Evolutionary conservation across 2,113 vertebrate genomes (phyloP).

Genomic region (Sterna hirundo): DNA sequence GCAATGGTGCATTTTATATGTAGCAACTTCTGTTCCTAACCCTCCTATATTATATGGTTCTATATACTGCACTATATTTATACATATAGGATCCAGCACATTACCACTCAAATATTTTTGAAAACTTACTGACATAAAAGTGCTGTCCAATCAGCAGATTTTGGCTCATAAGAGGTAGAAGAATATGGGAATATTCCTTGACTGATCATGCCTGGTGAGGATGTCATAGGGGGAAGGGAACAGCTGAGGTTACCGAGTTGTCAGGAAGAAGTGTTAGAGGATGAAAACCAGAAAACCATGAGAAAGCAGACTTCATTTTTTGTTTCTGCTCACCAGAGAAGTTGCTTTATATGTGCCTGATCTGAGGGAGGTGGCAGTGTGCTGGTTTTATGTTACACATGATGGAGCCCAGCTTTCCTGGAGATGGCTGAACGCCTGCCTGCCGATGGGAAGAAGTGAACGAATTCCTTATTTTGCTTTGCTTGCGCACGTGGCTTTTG

Average conservation of each 20-base stretch:
- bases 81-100: neutral
- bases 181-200: neutral
- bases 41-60: neutral
- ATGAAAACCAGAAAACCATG: neutral
- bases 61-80: neutral
- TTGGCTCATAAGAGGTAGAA: neutral
- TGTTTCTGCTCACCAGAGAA: neutral
- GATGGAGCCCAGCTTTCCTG: neutral
- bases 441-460: accelerated
- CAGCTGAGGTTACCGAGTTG: neutral
- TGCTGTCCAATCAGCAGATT: neutral
- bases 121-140: neutral
- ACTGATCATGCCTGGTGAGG: neutral
- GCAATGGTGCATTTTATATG: neutral
- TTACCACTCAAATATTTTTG: neutral
- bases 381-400: neutral
- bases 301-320: neutral
- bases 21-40: neutral
- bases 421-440: neutral
- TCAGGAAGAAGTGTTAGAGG: neutral
- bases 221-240: neutral
- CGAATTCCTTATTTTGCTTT: neutral
- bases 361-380: neutral
- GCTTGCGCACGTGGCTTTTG: accelerated
- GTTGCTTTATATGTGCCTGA: neutral